phyloP scores from a whole-genome alignment of 92 coral and sea anemone genomes.

The Virgularia gustaviana region DNA sequence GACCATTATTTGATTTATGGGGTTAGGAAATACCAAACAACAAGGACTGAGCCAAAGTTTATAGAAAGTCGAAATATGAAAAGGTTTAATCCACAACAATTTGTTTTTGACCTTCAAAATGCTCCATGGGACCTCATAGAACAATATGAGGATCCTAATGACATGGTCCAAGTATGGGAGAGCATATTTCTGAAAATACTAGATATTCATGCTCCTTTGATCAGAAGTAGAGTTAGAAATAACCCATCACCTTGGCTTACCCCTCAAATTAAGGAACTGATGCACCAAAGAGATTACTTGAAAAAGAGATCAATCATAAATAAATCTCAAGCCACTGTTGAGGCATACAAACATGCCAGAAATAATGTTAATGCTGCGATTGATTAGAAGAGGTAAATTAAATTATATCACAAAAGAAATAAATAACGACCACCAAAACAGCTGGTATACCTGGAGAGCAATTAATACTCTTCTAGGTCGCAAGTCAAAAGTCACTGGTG shows the following conservation, averaged over 20 bases:
- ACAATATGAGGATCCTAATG: constrained; percentile 6
- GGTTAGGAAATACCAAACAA: constrained; percentile 2
- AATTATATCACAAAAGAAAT: no score
- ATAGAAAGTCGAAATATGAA: constrained; percentile 8
- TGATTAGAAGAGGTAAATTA: no score
- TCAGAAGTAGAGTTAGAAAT: constrained; percentile 28
- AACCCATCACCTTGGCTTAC: constrained; percentile 57
- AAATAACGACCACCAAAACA: no score
- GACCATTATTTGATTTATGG: constrained; percentile 20
- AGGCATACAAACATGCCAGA: not conserved
- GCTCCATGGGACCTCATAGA: constrained; percentile 13
- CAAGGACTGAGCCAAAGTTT: constrained; percentile 4
- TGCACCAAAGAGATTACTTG: constrained; percentile 33
- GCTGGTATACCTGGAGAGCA: no score
- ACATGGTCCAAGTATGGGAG: constrained; percentile 17
- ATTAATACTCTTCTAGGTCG: no score
- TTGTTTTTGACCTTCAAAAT: not conserved
- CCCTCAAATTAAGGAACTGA: constrained; percentile 41
- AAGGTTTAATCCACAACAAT: not conserved
- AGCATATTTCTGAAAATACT: constrained; percentile 4
- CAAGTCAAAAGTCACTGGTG: no score
- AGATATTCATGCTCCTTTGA: constrained; percentile 19
- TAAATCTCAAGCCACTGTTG: not conserved
- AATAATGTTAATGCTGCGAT: constrained; percentile 34
- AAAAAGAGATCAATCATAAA: not conserved